phyloP scores from a whole-genome alignment of 1,140 invertebrate species.

The Anoplolepis gracilipes region DNA sequence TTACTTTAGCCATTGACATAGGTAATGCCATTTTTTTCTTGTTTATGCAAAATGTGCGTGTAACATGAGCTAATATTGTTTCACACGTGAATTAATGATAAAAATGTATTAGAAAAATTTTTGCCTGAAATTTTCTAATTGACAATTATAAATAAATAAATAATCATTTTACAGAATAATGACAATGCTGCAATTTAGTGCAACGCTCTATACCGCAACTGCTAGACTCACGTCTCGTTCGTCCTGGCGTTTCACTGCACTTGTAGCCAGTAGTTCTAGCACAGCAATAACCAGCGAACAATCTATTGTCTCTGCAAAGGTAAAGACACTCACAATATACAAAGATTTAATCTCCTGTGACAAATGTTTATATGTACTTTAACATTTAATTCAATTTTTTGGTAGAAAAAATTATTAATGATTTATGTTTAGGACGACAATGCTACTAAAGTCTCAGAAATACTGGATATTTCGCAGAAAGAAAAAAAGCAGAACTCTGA shows the following conservation, averaged over 20 bases:
- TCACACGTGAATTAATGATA: background rate
- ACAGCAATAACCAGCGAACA: background rate
- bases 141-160: conserved; percentile 37
- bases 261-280: conserved; percentile 18
- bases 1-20: background rate
- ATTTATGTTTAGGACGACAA: conserved; percentile 24
- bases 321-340: conserved; percentile 1
- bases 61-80: background rate
- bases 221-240: conserved; percentile 16
- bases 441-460: background rate
- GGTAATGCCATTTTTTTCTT: background rate
- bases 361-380: background rate
- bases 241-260: conserved; percentile 25
- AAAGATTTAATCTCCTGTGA: background rate
- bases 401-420: background rate
- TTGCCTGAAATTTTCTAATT: too few relatives aligned
- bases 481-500: background rate
- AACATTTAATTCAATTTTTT: background rate
- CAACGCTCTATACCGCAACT: conserved; percentile 2
- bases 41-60: too few relatives aligned
- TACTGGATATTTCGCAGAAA: background rate
- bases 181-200: conserved; percentile 41
- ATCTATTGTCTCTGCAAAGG: background rate
- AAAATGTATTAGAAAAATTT: background rate
- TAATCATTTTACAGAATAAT: conserved; percentile 28